These are phyloP conservation scores for Metopia argyrocephala DNA, from an alignment of 2,888 invertebrate species.

Conservation along the genomic window DNA sequence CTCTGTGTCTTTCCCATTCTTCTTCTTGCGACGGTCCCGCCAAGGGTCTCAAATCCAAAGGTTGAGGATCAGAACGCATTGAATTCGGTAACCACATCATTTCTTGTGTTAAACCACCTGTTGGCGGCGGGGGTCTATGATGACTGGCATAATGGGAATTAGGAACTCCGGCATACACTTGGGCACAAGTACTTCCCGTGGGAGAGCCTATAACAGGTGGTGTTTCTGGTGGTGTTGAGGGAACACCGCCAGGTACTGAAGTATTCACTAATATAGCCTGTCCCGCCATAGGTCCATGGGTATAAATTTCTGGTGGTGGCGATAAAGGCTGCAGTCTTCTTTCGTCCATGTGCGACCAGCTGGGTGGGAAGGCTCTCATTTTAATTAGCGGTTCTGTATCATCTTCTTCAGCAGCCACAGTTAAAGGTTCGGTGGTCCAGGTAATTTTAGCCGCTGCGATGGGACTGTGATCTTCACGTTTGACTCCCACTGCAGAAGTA, in stretches of 20 bases:
- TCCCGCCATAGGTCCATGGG: conserved; percentile 80
- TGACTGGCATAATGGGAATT: conserved; percentile 71
- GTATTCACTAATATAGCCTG: conserved; percentile 80
- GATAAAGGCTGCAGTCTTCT: conserved; percentile 80
- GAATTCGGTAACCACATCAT: conserved; percentile 88
- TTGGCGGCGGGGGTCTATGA: conserved; percentile 67
- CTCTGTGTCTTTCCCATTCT: conserved; percentile 84
- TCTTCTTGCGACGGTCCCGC: conserved; percentile 83
- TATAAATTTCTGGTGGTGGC: conserved; percentile 84
- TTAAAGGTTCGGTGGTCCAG: conserved; percentile 79
- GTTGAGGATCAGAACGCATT: conserved; percentile 83
- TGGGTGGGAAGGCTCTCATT: conserved; percentile 75
- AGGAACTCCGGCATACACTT: conserved; percentile 74
- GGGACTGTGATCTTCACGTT: conserved; percentile 83
- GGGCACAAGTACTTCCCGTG: conserved; percentile 79
- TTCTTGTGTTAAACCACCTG: conserved; percentile 82
- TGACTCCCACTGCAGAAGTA: conserved; percentile 82
- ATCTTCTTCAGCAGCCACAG: conserved; percentile 76
- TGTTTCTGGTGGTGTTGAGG: conserved; percentile 92
- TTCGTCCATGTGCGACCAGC: conserved; percentile 79
- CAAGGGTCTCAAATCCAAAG: conserved; percentile 88
- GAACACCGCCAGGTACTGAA: conserved; percentile 81
- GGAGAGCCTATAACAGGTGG: conserved; percentile 85
- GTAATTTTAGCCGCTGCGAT: conserved; percentile 79
- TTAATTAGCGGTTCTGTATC: conserved; percentile 74